phyloP scores from a whole-genome alignment of 2,888 invertebrate species.

The Cephus pulcher region DNA sequence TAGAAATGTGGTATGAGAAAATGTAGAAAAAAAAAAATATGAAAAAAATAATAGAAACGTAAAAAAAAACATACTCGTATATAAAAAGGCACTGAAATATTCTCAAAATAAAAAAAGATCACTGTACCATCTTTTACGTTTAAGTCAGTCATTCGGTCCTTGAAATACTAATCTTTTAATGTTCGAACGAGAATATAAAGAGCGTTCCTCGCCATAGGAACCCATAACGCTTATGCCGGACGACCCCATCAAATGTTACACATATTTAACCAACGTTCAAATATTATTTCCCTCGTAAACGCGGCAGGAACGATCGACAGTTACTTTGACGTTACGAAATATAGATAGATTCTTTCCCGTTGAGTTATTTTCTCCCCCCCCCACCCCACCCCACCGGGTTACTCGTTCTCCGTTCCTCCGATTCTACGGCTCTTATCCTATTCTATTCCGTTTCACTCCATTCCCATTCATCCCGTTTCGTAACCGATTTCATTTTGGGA shows the following conservation, averaged over 20 bases:
- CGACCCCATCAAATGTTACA: constrained; percentile 42
- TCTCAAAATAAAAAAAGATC: neutral
- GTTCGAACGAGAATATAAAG: constrained; percentile 5
- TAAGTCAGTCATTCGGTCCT: neutral
- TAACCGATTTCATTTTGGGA: neutral
- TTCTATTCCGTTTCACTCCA: neutral
- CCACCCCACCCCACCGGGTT: no score
- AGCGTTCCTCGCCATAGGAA: neutral
- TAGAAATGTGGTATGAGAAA: neutral
- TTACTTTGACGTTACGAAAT: constrained; percentile 30
- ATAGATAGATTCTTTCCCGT: neutral
- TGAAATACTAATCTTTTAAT: constrained; percentile 14
- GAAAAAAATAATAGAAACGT: neutral
- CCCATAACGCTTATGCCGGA: constrained; percentile 31
- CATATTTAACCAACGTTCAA: constrained; percentile 35
- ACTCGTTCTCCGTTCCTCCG: neutral
- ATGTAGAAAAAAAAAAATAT: neutral
- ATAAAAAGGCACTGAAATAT: neutral
- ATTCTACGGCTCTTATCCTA: neutral
- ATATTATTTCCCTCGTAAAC: constrained; percentile 42
- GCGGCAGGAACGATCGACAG: constrained; percentile 36
- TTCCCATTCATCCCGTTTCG: constrained; percentile 1
- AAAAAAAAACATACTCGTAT: neutral
- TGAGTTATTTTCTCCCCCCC: neutral
- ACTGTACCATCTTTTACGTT: neutral